These are phyloP conservation scores for Poliocrania exsul DNA, from an alignment of 2,797 vertebrate species.

Conservation along the genomic window DNA sequence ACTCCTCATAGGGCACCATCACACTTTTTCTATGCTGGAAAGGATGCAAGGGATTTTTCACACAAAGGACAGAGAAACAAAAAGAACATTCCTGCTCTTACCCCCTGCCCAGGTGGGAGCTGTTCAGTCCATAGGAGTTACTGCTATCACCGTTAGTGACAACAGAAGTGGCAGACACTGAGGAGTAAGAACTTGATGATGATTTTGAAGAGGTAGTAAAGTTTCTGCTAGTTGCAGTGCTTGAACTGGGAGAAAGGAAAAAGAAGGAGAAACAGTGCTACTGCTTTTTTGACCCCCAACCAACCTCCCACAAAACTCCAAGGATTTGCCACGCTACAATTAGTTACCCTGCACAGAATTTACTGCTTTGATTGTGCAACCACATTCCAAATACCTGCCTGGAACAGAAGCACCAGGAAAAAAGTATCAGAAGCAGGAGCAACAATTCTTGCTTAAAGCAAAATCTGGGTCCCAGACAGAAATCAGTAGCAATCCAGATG, in stretches of 20 bases:
- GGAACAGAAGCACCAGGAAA: not conserved
- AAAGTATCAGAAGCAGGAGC: not conserved
- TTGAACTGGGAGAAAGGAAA: conserved; percentile 83
- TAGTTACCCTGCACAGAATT: not conserved
- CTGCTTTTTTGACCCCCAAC: conserved; percentile 9
- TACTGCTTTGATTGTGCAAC: not conserved
- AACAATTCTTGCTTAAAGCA: not conserved
- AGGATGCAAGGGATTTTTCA: not conserved
- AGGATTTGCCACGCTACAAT: not conserved
- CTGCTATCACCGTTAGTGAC: conserved; percentile 93
- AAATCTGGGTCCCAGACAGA: not conserved
- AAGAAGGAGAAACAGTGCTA: conserved; percentile 69
- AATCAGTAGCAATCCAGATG: not conserved
- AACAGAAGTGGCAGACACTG: conserved; percentile 88
- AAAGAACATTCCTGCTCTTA: conserved; percentile 74
- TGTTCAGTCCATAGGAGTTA: conserved; percentile 90
- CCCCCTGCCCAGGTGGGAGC: conserved; percentile 86
- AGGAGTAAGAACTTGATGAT: conserved; percentile 86
- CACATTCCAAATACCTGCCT: not conserved
- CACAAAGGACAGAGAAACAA: not conserved
- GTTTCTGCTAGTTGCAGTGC: conserved; percentile 90
- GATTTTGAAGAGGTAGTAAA: conserved; percentile 95
- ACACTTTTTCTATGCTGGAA: not conserved
- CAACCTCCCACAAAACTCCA: not conserved
- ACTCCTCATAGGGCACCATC: not conserved